Conservation (phyloP, 2,888 invertebrate species). For the Aethes cnicana region DNA sequence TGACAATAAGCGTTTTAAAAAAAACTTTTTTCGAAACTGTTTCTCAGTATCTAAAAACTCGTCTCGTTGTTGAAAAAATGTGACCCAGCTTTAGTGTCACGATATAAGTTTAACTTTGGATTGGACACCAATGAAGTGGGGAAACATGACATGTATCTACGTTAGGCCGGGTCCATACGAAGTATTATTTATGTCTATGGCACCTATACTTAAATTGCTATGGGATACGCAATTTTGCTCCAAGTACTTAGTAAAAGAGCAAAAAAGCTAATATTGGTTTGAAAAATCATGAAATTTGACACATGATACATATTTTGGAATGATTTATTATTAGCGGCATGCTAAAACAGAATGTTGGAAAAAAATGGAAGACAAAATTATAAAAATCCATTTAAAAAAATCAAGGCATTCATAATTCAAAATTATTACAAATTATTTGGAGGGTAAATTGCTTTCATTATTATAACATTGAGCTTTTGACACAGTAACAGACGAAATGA, state of each 20-base stretch:
- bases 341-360: constrained; percentile 11
- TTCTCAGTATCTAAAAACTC: too few species aligned
- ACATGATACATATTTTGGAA: constrained; percentile 14
- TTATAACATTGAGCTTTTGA: constrained; percentile 73
- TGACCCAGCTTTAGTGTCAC: too few species aligned
- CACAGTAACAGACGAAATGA: constrained; percentile 58
- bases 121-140: too few species aligned
- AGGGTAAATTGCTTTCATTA: constrained; percentile 40
- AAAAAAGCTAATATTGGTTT: not conserved
- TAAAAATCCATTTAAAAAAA: constrained; percentile 14
- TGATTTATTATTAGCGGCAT: constrained; percentile 13
- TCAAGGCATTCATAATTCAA: constrained; percentile 27
- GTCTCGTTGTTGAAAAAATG: too few species aligned
- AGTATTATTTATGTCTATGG: too few species aligned
- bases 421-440: constrained; percentile 33
- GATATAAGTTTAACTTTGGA: too few species aligned
- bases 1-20: too few species aligned
- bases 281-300: constrained; percentile 4
- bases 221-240: not conserved
- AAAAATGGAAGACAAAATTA: constrained; percentile 35
- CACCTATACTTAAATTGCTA: too few species aligned
- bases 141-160: too few species aligned
- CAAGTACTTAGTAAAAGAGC: too few species aligned
- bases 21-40: too few species aligned
- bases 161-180: too few species aligned